A percentile compares a stretch with the other conserved stretches of the same genome.
Conservation (phyloP, 2,888 invertebrate species). For the Cosmia trapezina region DNA sequence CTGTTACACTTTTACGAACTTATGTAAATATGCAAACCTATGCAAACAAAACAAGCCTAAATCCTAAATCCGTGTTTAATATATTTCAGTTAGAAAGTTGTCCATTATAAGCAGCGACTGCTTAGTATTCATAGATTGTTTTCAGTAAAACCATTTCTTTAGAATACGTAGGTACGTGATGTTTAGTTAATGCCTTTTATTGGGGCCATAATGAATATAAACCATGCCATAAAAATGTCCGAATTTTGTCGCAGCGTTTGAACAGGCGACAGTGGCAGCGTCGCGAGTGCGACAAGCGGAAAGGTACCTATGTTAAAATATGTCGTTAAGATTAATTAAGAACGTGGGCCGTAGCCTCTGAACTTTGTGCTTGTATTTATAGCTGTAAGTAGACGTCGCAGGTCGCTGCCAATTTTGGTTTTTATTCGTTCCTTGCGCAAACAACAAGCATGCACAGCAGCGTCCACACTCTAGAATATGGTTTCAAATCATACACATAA, state of each 20-base stretch:
- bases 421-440: background rate
- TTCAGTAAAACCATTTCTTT: constrained; percentile 38
- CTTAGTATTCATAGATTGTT: constrained; percentile 51
- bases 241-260: background rate
- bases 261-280: background rate
- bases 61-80: constrained; percentile 33
- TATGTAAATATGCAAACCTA: constrained; percentile 38
- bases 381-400: background rate
- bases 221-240: background rate
- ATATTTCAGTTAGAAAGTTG: constrained; percentile 56
- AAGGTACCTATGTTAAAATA: background rate
- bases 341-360: background rate
- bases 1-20: constrained; percentile 22
- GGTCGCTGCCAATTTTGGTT: background rate
- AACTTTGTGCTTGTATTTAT: background rate
- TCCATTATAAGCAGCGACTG: constrained; percentile 10
- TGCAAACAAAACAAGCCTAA: constrained; percentile 38
- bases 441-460: background rate
- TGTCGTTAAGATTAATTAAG: too few relatives aligned
- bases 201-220: background rate
- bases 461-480: background rate
- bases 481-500: background rate
- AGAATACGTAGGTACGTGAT: constrained; percentile 50
- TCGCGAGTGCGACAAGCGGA: background rate
- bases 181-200: constrained; percentile 24